Conservation (phyloP, 2,797 vertebrate species). For the Sparus aurata region DNA sequence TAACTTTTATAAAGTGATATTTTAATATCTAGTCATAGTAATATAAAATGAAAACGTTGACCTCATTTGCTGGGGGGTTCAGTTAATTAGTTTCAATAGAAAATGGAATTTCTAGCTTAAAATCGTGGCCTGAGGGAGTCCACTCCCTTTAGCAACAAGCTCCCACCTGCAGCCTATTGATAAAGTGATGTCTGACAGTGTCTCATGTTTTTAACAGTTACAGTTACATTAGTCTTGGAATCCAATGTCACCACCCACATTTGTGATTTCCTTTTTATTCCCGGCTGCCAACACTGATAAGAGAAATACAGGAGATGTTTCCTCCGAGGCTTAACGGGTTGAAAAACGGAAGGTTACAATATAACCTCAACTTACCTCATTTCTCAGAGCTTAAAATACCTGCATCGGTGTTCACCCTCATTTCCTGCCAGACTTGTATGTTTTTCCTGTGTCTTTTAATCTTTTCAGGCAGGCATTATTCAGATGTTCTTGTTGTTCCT, state of each 20-base stretch:
- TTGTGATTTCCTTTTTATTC: slow-evolving; percentile 13
- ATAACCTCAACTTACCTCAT: neutral
- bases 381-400: slow-evolving; percentile 12
- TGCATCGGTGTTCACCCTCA: neutral
- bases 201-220: slow-evolving; percentile 38
- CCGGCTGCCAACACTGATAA: slow-evolving; percentile 36
- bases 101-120: slow-evolving; percentile 12
- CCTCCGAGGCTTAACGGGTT: slow-evolving; percentile 25
- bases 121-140: neutral
- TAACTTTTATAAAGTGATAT: too few species aligned
- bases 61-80: neutral
- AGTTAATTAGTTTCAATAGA: neutral
- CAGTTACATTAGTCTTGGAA: slow-evolving; percentile 27
- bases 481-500: neutral
- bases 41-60: slow-evolving; percentile 12
- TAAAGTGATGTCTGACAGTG: slow-evolving; percentile 16
- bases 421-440: neutral
- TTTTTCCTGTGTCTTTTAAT: slow-evolving; percentile 1
- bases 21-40: neutral
- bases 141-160: neutral
- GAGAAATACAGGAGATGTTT: slow-evolving; percentile 10
- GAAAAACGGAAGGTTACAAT: slow-evolving; percentile 15
- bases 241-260: slow-evolving; percentile 43
- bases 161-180: slow-evolving; percentile 29
- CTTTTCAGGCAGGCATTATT: neutral